Percentiles rank a stretch among this genome's conserved stretches.
Conservation (phyloP, 2,888 invertebrate species). For the Caenorhabditis imperialis region DNA sequence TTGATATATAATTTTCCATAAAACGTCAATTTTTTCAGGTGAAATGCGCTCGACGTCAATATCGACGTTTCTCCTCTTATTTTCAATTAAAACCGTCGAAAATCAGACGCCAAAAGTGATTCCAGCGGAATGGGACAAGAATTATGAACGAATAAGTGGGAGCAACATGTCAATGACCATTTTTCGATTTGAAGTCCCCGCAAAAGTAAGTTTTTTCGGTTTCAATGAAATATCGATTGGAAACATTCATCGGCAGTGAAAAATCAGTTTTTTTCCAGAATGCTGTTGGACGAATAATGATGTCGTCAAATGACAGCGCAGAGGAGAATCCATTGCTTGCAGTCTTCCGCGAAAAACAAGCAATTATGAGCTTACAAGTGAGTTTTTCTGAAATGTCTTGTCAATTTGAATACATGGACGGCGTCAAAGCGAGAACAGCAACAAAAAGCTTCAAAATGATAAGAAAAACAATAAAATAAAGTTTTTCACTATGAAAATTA, state of each 20-base stretch:
- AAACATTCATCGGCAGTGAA: no score
- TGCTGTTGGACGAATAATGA: constrained; percentile 26
- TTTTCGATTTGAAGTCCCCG: constrained; percentile 39
- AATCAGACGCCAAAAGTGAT: constrained; percentile 26
- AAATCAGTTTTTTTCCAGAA: constrained; percentile 20
- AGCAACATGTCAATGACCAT: constrained; percentile 28
- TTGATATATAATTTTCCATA: no score
- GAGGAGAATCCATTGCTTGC: constrained; percentile 52
- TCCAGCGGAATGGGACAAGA: constrained; percentile 43
- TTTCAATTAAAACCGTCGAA: constrained; percentile 11
- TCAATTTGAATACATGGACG: no score
- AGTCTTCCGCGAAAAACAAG: constrained; percentile 58
- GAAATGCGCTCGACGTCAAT: not conserved
- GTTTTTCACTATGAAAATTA: no score
- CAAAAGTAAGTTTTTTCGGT: constrained; percentile 32
- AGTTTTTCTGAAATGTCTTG: constrained; percentile 1
- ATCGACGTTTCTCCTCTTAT: not conserved
- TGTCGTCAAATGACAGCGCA: constrained; percentile 35
- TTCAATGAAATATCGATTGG: not conserved
- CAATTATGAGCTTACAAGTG: constrained; percentile 59
- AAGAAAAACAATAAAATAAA: no score
- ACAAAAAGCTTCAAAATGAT: no score
- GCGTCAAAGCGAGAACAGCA: no score
- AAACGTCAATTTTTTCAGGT: no score
- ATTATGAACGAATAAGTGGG: constrained; percentile 27